These are phyloP conservation scores for Lepus townsendii DNA, from an alignment of 2,797 vertebrate species.

Conservation along the genomic window DNA sequence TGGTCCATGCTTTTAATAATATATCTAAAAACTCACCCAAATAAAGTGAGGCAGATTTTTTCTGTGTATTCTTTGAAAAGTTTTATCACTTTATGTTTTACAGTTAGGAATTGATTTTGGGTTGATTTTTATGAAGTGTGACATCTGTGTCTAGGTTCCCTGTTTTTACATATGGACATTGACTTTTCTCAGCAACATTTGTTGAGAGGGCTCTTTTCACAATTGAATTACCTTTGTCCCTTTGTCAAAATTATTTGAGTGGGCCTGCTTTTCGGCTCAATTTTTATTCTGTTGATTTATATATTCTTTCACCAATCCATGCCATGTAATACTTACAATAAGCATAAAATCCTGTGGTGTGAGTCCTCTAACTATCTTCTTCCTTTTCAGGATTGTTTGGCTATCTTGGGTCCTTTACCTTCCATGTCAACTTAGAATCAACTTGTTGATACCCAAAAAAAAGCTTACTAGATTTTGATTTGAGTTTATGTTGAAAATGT, in stretches of 20 bases:
- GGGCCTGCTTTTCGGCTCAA: too few species aligned
- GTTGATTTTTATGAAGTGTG: background rate
- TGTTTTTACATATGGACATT: background rate
- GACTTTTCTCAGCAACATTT: background rate
- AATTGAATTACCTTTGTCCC: too few species aligned
- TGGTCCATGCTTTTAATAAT: background rate
- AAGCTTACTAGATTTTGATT: background rate
- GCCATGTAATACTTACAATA: background rate
- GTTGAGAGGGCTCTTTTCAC: background rate
- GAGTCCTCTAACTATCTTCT: background rate
- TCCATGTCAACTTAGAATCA: background rate
- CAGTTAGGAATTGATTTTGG: background rate
- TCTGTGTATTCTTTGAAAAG: conserved; percentile 1
- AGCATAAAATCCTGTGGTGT: background rate
- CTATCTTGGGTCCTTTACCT: background rate
- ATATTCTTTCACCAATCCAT: background rate
- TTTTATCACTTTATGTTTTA: conserved; percentile 12
- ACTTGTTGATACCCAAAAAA: background rate
- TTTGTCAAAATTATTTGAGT: too few species aligned
- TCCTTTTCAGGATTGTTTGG: too few species aligned
- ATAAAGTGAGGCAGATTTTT: background rate
- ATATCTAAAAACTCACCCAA: background rate
- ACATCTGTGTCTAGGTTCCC: background rate
- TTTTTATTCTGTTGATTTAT: background rate
- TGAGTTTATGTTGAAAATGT: background rate